phyloP scores from a whole-genome alignment of 1,140 invertebrate genomes.

The Bombus cullumanus region DNA sequence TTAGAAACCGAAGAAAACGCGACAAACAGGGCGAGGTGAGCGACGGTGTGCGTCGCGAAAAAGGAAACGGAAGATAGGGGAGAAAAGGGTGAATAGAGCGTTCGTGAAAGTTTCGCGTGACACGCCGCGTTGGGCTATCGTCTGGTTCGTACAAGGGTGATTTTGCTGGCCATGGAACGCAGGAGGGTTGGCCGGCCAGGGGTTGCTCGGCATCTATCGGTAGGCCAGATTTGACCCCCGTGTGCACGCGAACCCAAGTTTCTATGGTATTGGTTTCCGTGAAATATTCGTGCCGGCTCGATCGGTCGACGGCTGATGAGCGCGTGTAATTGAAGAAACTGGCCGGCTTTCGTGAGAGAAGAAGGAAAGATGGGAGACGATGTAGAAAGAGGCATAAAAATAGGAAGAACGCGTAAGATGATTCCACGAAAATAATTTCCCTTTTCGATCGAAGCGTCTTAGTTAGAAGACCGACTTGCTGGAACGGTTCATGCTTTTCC shows the following conservation, averaged over 20 bases:
- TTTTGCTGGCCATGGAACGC: neutral
- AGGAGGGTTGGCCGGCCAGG: neutral
- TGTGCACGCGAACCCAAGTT: neutral
- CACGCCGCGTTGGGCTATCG: neutral
- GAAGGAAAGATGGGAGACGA: neutral
- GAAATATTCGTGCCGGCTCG: neutral
- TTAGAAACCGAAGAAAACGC: neutral
- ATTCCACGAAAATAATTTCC: neutral
- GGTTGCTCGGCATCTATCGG: neutral
- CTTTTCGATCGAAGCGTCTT: neutral
- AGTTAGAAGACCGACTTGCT: neutral
- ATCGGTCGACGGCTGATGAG: neutral
- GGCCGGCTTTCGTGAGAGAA: neutral
- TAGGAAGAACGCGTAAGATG: neutral
- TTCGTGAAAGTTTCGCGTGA: slow-evolving; percentile 2
- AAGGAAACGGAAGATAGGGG: neutral
- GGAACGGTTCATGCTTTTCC: neutral
- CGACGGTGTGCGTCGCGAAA: neutral
- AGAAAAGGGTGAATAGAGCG: neutral
- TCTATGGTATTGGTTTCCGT: neutral
- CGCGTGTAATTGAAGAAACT: neutral
- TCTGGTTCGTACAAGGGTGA: neutral
- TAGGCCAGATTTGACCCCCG: neutral
- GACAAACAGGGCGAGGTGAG: neutral
- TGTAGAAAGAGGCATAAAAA: neutral